Conservation (phyloP, 2,797 vertebrate species). For the Premnoplex brunnescens region DNA sequence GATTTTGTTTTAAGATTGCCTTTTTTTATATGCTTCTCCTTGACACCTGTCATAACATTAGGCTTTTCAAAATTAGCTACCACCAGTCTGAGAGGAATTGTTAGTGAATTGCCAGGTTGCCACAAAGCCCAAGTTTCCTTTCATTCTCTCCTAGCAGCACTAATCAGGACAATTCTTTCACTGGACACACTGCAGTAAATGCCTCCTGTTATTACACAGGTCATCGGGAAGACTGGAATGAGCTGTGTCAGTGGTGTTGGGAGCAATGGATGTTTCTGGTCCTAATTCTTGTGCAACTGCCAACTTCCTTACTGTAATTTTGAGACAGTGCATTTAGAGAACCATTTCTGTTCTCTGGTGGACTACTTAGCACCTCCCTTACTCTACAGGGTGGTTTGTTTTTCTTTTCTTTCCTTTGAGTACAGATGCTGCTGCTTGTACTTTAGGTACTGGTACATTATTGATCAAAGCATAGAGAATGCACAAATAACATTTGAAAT, state of each 20-base stretch:
- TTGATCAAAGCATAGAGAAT: slow-evolving; percentile 56
- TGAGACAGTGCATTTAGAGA: background rate
- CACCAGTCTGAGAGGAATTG: background rate
- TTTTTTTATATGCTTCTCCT: background rate
- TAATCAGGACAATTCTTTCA: background rate
- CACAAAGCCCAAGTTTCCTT: background rate
- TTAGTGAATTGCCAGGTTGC: background rate
- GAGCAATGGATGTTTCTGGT: background rate
- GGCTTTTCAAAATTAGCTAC: slow-evolving; percentile 25
- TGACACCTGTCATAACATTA: slow-evolving; percentile 28
- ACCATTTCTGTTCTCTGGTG: background rate
- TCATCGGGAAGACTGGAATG: background rate
- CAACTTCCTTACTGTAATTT: background rate
- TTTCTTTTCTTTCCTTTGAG: background rate
- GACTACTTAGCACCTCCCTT: background rate
- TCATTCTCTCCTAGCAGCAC: background rate
- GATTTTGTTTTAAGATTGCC: background rate
- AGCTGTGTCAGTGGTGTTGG: background rate
- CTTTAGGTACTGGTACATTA: slow-evolving; percentile 18
- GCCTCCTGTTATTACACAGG: background rate
- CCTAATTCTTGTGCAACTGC: background rate
- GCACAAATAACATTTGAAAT: slow-evolving; percentile 11
- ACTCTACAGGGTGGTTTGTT: background rate
- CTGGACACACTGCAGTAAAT: background rate
- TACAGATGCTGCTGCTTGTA: slow-evolving; percentile 28